Conservation (phyloP, 2,113 vertebrate species). For the Columba livia region DNA sequence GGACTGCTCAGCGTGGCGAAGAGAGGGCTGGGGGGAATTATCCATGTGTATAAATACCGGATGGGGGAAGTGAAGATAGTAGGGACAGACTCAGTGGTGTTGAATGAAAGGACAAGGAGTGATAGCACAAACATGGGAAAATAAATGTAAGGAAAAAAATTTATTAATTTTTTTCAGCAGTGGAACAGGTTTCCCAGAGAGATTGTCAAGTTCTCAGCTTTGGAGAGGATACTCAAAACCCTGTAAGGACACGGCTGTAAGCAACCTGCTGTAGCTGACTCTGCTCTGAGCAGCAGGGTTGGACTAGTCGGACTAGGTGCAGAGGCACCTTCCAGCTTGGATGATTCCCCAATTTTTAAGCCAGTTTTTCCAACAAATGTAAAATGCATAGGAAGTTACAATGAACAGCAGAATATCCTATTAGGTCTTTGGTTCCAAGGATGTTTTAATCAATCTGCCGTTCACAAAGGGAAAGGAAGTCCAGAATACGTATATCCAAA, state of each 20-base stretch:
- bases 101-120: not conserved
- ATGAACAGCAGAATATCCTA: not conserved
- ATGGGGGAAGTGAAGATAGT: not conserved
- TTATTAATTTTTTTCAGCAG: not conserved
- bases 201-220: not conserved
- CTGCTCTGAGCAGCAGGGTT: not conserved
- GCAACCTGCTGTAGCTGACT: not conserved
- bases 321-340: not conserved
- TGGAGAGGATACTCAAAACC: not conserved
- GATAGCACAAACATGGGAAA: not conserved
- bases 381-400: not conserved
- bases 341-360: fast-evolving
- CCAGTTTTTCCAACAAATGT: not conserved
- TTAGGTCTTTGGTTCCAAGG: not conserved
- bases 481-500: not conserved
- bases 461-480: not conserved
- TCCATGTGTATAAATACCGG: not conserved
- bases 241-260: not conserved
- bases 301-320: not conserved
- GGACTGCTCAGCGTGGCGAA: not conserved
- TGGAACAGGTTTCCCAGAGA: not conserved
- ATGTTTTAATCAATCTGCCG: not conserved
- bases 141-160: not conserved
- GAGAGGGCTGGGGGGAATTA: not conserved
- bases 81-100: no score